Conservation (phyloP, 1,140 invertebrate species). For the Temnothorax longispinosus region DNA sequence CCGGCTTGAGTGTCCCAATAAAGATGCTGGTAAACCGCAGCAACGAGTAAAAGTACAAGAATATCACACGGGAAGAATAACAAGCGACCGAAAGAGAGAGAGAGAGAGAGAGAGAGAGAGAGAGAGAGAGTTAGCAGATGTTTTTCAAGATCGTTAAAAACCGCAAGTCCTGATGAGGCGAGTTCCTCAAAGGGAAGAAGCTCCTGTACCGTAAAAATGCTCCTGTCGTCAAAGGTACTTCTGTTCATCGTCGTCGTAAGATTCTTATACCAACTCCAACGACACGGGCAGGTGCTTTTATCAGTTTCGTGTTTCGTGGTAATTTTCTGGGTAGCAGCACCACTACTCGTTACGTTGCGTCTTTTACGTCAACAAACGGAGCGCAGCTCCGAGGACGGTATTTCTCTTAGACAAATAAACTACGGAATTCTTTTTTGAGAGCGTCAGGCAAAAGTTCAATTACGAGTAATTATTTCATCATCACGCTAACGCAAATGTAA, state of each 20-base stretch:
- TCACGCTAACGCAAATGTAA: slow-evolving; percentile 28
- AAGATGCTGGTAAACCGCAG: not conserved
- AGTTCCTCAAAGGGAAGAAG: slow-evolving; percentile 37
- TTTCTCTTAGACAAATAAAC: slow-evolving; percentile 44
- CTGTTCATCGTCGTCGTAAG: slow-evolving; percentile 9
- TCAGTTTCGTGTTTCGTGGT: slow-evolving; percentile 53
- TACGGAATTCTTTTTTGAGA: not conserved
- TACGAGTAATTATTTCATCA: slow-evolving; percentile 53
- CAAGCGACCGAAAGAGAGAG: not conserved
- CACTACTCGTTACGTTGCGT: slow-evolving; percentile 30
- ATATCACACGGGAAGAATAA: slow-evolving; percentile 14
- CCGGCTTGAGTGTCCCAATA: not conserved
- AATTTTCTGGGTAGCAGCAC: slow-evolving; percentile 48
- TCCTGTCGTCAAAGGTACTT: slow-evolving; percentile 52
- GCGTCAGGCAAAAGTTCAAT: slow-evolving; percentile 50
- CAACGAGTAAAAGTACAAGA: slow-evolving; percentile 11
- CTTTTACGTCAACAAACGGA: slow-evolving; percentile 41
- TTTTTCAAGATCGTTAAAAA: slow-evolving; percentile 57
- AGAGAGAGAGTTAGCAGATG: not conserved
- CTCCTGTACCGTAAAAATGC: slow-evolving; percentile 14
- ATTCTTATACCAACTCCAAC: slow-evolving; percentile 40
- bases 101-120: not conserved
- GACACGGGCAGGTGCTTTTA: slow-evolving; percentile 50
- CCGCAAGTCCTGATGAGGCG: slow-evolving; percentile 45
- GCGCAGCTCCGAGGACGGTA: not conserved